Conservation (phyloP, 2,888 invertebrate species). For the Aphodius sticticus region DNA sequence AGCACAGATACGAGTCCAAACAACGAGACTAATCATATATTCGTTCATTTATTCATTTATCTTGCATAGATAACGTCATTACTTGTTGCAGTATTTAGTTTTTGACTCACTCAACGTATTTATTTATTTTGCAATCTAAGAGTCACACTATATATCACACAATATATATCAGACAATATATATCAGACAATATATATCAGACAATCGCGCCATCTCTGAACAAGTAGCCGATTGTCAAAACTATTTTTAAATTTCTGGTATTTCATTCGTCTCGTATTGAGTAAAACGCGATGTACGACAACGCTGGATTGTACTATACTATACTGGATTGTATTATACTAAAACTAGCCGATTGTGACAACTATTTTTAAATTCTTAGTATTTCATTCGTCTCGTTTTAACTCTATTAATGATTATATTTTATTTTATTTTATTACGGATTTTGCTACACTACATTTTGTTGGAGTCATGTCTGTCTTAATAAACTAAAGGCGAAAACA, state of each 20-base stretch:
- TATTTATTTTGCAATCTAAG: background rate
- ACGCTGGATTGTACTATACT: no score
- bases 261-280: background rate
- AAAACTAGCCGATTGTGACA: no score
- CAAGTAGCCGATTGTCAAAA: background rate
- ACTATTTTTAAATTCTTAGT: no score
- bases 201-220: background rate
- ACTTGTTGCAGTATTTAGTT: background rate
- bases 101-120: background rate
- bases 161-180: background rate
- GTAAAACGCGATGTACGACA: no score
- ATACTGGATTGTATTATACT: no score
- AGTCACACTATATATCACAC: background rate
- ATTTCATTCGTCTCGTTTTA: no score
- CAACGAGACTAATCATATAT: background rate
- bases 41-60: slow-evolving; percentile 4
- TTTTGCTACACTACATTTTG: no score
- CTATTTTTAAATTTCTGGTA: background rate
- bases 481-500: no score
- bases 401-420: no score
- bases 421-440: no score
- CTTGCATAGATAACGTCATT: background rate
- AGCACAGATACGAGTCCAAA: background rate
- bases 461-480: no score
- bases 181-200: background rate